phyloP scores from a whole-genome alignment of 2,797 vertebrate genomes.

The Pipistrellus kuhlii region DNA sequence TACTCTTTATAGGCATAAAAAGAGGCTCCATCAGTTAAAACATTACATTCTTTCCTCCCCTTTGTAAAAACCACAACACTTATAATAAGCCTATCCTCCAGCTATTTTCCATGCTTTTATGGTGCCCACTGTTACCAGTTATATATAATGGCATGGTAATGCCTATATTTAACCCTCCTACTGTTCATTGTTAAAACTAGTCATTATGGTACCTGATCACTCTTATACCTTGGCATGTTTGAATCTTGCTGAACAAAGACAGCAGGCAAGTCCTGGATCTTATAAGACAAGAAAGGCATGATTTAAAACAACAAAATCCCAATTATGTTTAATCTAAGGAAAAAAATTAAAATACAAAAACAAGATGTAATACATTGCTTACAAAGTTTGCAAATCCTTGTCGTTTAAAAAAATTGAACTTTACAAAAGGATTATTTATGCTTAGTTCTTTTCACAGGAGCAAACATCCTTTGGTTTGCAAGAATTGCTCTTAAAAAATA shows the following conservation, averaged over 20 bases:
- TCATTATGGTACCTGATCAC: conserved; percentile 58
- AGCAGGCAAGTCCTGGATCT: conserved; percentile 49
- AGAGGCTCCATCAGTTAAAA: conserved; percentile 70
- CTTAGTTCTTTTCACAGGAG: conserved; percentile 30
- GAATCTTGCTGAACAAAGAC: conserved; percentile 69
- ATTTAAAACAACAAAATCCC: conserved; percentile 50
- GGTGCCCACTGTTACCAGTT: not conserved
- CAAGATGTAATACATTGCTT: not conserved
- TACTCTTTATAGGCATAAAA: conserved; percentile 57
- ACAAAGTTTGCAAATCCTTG: conserved; percentile 32
- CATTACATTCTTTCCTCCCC: not conserved
- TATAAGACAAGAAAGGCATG: conserved; percentile 24
- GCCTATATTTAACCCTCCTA: conserved; percentile 69
- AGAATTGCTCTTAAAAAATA: conserved; percentile 26
- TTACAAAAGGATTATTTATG: not conserved
- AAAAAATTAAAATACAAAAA: conserved; percentile 7
- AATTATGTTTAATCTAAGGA: conserved; percentile 46
- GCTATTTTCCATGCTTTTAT: conserved; percentile 54
- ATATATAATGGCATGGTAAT: conserved; percentile 55
- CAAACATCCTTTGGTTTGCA: not conserved
- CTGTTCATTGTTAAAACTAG: conserved; percentile 75
- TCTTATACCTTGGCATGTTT: conserved; percentile 58
- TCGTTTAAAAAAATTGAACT: not conserved
- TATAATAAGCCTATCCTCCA: conserved; percentile 72
- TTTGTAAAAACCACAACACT: conserved; percentile 29